phyloP scores from a whole-genome alignment of 2,113 vertebrate genomes.

The Rhinogobius similis region DNA sequence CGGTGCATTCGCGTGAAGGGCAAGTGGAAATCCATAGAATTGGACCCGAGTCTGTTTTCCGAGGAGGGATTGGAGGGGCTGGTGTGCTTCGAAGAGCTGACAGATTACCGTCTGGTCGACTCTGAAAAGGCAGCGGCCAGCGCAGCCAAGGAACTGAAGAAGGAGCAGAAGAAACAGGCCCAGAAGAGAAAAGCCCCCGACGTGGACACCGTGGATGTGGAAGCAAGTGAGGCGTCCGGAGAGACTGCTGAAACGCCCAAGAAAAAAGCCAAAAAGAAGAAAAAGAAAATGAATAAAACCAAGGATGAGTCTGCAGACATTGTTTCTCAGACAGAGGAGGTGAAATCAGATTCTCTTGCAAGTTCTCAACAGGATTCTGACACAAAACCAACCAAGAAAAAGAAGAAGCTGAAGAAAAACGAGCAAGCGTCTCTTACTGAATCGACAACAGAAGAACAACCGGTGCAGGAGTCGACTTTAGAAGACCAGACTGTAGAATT shows the following conservation, averaged over 20 bases:
- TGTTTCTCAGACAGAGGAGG: slow-evolving; percentile 12
- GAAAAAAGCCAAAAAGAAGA: slow-evolving; percentile 58
- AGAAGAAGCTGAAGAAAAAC: slow-evolving; percentile 79
- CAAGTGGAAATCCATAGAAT: slow-evolving; percentile 84
- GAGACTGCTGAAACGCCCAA: slow-evolving; percentile 33
- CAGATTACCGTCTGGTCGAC: slow-evolving; percentile 84
- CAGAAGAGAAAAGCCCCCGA: slow-evolving; percentile 79
- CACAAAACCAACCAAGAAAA: slow-evolving; percentile 41
- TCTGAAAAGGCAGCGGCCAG: slow-evolving; percentile 57
- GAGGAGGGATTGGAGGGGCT: slow-evolving; percentile 86
- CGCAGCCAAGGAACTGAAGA: slow-evolving; percentile 67
- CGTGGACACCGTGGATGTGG: slow-evolving; percentile 5
- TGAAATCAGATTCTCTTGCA: neutral
- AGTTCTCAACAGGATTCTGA: neutral
- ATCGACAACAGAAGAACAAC: neutral
- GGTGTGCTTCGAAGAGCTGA: slow-evolving; percentile 93
- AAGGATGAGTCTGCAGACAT: slow-evolving; percentile 14
- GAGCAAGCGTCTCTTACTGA: slow-evolving; percentile 56
- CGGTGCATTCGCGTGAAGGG: slow-evolving; percentile 83
- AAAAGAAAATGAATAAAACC: slow-evolving; percentile 48
- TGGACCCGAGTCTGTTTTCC: slow-evolving; percentile 86
- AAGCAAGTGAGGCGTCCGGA: slow-evolving; percentile 11
- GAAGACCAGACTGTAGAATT: slow-evolving; percentile 1
- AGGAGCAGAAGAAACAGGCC: slow-evolving; percentile 46
- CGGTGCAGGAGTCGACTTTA: neutral